Base-by-base conservation (phyloP, 2,113 vertebrate species). In the Phyllostomus discolor region DNA sequence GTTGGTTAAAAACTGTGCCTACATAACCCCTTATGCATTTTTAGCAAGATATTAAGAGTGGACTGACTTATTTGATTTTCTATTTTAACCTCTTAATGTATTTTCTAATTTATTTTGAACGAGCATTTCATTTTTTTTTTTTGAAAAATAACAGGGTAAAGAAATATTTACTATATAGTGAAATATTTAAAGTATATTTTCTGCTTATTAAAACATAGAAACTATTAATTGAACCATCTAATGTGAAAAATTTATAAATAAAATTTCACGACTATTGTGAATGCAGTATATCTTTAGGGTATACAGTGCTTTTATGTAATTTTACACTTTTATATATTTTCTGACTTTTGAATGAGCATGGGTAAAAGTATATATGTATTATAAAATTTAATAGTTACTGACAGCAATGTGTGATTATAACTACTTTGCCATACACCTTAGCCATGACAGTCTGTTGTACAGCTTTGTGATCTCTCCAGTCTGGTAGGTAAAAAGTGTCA, bases 221-320 rank as follows among this genome's bases (percentile, higher is more conserved):
- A 79, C 59, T 81, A 48, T 76, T 88, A 59, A 67, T 62, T 70
- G 50, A 72, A 38, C 35, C 4, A n/a, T 79, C 31, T 85, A 87
- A 69, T 75, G 4, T 69, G 72, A 94, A 16, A 91, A 79, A 69
- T 41, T 97, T n/a, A 70, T 92, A 91, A 90, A 90, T 67, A 54
- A 96, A 46, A 35, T 54, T 64, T 76, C 17, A 22, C 33, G 22
- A 10, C 1, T 76, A 20, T 72, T 89, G 12, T 35, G 64, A 73
- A 90, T 80, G 2, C 8, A 28, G 0, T 41, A 17, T 70, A 35
- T 80, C 52, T 84, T 82, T 24, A 54, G 14, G 41, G 3, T 88
- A 70, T 57, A 31, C 11, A 41, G 6, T 52, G 38, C 12, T 91
- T 81, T 87, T n/a, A 28, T 80, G 64, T 79, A 15, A 78, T 91